These are phyloP conservation scores for Paramisgurnus dabryanus DNA, from an alignment of 2,113 vertebrate genomes.

Conservation along the genomic window DNA sequence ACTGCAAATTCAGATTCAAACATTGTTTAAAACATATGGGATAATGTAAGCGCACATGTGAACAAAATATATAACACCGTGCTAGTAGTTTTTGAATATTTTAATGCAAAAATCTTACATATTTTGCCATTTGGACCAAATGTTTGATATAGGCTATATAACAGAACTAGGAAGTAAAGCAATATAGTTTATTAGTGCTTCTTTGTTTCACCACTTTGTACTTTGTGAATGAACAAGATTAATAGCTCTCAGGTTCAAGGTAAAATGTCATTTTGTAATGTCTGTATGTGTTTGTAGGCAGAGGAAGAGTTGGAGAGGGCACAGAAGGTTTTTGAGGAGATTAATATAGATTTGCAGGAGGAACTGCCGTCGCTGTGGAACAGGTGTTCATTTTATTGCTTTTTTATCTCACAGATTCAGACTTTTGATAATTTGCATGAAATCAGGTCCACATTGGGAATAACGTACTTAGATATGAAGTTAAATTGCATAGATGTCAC, in stretches of 20 bases:
- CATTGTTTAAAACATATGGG: too few species aligned
- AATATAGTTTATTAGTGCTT: not conserved
- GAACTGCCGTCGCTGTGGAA: constrained; percentile 98
- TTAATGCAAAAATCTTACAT: too few species aligned
- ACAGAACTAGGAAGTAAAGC: not conserved
- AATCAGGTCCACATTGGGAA: not conserved
- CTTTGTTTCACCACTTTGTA: not conserved
- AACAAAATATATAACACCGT: too few species aligned
- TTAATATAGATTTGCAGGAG: constrained; percentile 95
- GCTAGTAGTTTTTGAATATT: too few species aligned
- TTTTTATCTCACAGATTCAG: not conserved
- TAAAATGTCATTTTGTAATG: not conserved
- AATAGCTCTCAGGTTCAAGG: not conserved
- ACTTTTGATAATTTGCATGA: not conserved
- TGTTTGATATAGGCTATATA: not conserved
- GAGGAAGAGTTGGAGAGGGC: constrained; percentile 96
- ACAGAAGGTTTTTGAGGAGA: constrained; percentile 98
- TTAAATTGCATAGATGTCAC: too few species aligned
- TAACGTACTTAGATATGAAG: too few species aligned
- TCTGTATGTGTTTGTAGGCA: constrained; percentile 75
- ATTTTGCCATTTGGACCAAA: too few species aligned
- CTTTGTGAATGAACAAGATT: not conserved
- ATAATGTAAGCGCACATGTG: too few species aligned
- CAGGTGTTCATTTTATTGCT: constrained; percentile 74
- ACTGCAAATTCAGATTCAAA: too few species aligned